phyloP scores from a whole-genome alignment of 2,888 invertebrate genomes.

The Seladonia tumulorum region DNA sequence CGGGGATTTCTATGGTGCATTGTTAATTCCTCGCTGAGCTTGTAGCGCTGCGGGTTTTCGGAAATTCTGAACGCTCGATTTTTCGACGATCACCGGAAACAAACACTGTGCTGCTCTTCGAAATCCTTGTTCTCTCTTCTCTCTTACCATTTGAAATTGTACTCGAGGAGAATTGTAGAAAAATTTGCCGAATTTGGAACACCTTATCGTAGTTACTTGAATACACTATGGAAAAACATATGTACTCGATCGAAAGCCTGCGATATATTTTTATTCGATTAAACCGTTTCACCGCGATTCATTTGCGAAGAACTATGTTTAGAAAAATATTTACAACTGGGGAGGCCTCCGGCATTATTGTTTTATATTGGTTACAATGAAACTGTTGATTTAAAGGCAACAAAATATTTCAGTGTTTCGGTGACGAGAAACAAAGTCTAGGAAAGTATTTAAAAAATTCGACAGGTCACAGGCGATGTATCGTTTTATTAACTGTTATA shows the following conservation, averaged over 20 bases:
- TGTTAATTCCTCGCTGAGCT: not conserved
- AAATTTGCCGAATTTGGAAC: no score
- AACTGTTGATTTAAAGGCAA: no score
- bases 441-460: not conserved
- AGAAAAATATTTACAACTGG: not conserved
- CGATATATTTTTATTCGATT: not conserved
- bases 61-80: not conserved
- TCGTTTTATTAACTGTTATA: no score
- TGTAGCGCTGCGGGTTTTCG: not conserved
- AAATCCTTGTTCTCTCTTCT: not conserved
- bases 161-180: not conserved
- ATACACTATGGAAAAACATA: not conserved
- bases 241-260: no score
- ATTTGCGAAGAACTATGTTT: no score
- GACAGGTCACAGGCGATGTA: no score
- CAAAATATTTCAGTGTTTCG: not conserved
- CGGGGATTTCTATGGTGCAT: slow-evolving; percentile 9
- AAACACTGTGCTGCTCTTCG: not conserved
- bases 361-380: no score
- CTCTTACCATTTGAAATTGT: not conserved
- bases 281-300: not conserved
- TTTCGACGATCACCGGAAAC: not conserved
- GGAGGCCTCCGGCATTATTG: no score
- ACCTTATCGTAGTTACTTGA: not conserved
- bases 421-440: not conserved